A percentile compares a stretch with the other conserved stretches of the same genome.
phyloP scores from a whole-genome alignment of 2,888 invertebrate genomes.

The Apodemia mormo region DNA sequence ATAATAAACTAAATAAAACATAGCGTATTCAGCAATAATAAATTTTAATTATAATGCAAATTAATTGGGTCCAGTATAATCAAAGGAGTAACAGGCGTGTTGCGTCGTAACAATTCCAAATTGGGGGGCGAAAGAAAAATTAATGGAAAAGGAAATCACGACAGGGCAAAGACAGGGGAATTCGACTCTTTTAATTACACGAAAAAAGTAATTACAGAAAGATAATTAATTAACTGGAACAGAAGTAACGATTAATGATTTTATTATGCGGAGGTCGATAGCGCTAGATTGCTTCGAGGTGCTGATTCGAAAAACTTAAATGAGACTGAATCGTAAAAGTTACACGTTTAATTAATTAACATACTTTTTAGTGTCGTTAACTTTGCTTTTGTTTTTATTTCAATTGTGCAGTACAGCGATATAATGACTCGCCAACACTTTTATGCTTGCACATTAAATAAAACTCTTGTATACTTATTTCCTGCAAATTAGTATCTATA shows the following conservation, averaged over 20 bases:
- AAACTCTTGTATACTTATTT: neutral
- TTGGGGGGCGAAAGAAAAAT: slow-evolving; percentile 84
- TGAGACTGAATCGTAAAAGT: slow-evolving; percentile 16
- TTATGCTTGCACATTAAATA: slow-evolving; percentile 2
- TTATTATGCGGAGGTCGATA: slow-evolving; percentile 79
- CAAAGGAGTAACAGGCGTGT: slow-evolving; percentile 78
- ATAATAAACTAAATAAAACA: slow-evolving; percentile 21
- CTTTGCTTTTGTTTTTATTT: slow-evolving; percentile 17
- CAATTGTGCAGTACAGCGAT: slow-evolving; percentile 15
- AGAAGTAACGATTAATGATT: slow-evolving; percentile 82
- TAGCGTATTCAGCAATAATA: slow-evolving; percentile 55
- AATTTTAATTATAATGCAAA: slow-evolving; percentile 79
- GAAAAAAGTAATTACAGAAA: slow-evolving; percentile 82
- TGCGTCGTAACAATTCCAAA: slow-evolving; percentile 74
- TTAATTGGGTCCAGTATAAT: slow-evolving; percentile 78
- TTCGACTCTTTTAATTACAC: slow-evolving; percentile 82
- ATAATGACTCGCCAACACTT: slow-evolving; percentile 11
- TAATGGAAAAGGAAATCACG: slow-evolving; percentile 82
- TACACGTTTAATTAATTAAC: slow-evolving; percentile 19
- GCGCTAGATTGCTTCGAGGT: slow-evolving; percentile 33
- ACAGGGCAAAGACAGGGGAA: slow-evolving; percentile 80
- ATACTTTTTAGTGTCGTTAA: slow-evolving; percentile 18
- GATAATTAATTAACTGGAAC: slow-evolving; percentile 82
- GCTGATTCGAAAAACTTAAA: slow-evolving; percentile 16
- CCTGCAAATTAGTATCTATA: too few relatives aligned